Evolutionary conservation across 1,140 invertebrate genomes (phyloP).

Genomic region (Trichonephila inaurata): DNA sequence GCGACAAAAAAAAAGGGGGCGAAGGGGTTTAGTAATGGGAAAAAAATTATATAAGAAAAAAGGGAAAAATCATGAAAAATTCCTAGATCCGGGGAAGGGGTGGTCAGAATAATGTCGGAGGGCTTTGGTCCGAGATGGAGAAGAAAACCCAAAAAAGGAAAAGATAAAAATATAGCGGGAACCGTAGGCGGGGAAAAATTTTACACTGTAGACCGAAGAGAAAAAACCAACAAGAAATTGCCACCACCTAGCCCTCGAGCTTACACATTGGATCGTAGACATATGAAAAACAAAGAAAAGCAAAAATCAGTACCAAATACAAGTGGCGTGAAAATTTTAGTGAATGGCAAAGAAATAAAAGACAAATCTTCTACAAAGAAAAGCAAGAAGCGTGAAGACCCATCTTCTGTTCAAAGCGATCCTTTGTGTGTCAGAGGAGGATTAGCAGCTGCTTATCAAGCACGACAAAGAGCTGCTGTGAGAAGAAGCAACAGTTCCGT

Average conservation of each 20-base stretch:
- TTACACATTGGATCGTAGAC: slow-evolving; percentile 72
- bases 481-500: slow-evolving; percentile 71
- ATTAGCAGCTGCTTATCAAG: slow-evolving; percentile 75
- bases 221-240: slow-evolving; percentile 60
- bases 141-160: too few relatives aligned
- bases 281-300: slow-evolving; percentile 69
- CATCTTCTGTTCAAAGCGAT: slow-evolving; percentile 75
- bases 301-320: slow-evolving; percentile 50
- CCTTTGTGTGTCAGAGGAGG: slow-evolving; percentile 71
- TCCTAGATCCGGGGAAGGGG: slow-evolving; percentile 59
- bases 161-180: too few relatives aligned
- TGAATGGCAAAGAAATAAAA: slow-evolving; percentile 76
- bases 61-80: slow-evolving; percentile 77
- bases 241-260: slow-evolving; percentile 63
- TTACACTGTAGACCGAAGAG: slow-evolving; percentile 65
- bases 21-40: too few relatives aligned
- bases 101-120: background rate
- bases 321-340: slow-evolving; percentile 71
- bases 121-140: slow-evolving; percentile 75
- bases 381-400: slow-evolving; percentile 58
- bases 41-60: too few relatives aligned
- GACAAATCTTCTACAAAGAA: slow-evolving; percentile 41
- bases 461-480: slow-evolving; percentile 72
- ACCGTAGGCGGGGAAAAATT: slow-evolving; percentile 72
- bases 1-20: too few relatives aligned